A percentile compares a stretch with the other conserved stretches of the same genome.
phyloP scores from a whole-genome alignment of 1,140 invertebrate species.

The Leucophenga varia region DNA sequence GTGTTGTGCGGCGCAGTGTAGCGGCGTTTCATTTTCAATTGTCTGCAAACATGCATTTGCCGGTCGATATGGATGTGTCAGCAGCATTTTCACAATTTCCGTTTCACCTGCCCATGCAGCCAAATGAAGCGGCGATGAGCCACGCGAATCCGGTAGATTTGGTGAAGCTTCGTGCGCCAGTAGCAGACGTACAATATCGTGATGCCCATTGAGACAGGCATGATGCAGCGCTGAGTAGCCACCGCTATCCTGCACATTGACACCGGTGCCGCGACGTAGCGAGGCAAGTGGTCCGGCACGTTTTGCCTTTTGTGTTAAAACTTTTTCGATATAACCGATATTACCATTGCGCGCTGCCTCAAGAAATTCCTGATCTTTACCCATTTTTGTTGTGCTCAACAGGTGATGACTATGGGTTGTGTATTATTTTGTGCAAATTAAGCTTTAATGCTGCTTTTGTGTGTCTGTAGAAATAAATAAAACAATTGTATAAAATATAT shows the following conservation, averaged over 20 bases:
- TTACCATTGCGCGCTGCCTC: slow-evolving; percentile 93
- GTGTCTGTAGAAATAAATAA: no score
- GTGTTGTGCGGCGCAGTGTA: slow-evolving; percentile 93
- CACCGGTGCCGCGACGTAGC: slow-evolving; percentile 81
- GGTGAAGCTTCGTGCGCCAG: slow-evolving; percentile 86
- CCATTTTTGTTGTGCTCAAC: no score
- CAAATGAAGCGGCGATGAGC: slow-evolving; percentile 84
- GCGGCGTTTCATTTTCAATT: slow-evolving; percentile 87
- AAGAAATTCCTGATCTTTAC: slow-evolving; percentile 93
- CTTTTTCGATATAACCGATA: slow-evolving; percentile 84
- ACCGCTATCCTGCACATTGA: slow-evolving; percentile 89
- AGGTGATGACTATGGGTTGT: no score
- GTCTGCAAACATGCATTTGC: slow-evolving; percentile 88
- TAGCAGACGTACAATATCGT: slow-evolving; percentile 84
- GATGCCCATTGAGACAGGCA: slow-evolving; percentile 92
- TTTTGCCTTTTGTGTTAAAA: slow-evolving; percentile 84
- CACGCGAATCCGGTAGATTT: slow-evolving; percentile 80
- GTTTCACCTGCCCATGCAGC: slow-evolving; percentile 87
- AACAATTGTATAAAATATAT: no score
- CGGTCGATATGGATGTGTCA: slow-evolving; percentile 73
- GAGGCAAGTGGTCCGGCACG: slow-evolving; percentile 90
- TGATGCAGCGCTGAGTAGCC: slow-evolving; percentile 95
- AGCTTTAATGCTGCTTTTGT: no score
- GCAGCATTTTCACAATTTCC: slow-evolving; percentile 77
- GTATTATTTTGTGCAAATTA: no score